Conservation (phyloP, 2,113 vertebrate genomes). For the Myotis yumanensis region DNA sequence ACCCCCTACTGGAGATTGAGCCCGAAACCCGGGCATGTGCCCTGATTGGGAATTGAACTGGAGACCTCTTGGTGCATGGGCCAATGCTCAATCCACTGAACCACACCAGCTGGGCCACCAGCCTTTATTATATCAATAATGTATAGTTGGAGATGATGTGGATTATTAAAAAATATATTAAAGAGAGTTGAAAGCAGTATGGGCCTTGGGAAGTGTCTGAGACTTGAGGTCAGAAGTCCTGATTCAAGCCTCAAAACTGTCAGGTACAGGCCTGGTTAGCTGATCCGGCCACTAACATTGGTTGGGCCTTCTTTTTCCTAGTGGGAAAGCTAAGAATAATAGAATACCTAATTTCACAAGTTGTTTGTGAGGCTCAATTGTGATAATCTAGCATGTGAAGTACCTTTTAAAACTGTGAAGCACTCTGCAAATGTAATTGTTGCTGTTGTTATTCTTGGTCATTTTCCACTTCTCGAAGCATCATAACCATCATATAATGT, state of each 20-base stretch:
- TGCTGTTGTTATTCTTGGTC: not conserved
- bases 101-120: too few species aligned
- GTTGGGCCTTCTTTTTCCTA: not conserved
- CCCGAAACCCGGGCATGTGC: too few species aligned
- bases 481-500: not conserved
- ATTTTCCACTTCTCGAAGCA: not conserved
- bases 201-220: not conserved
- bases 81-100: too few species aligned
- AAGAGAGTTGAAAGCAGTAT: not conserved
- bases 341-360: not conserved
- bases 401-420: not conserved
- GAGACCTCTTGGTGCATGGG: too few species aligned
- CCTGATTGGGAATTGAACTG: too few species aligned
- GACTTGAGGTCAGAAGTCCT: not conserved
- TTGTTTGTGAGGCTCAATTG: not conserved
- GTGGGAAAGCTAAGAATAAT: constrained; percentile 34
- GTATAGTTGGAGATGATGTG: not conserved
- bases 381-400: not conserved
- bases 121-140: not conserved
- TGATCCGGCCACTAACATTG: not conserved
- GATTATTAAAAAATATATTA: constrained; percentile 3
- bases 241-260: not conserved
- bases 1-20: too few species aligned
- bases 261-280: not conserved
- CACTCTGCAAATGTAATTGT: not conserved